A percentile compares a stretch with the other conserved stretches of the same genome.
phyloP scores from a whole-genome alignment of 2,113 vertebrate species.

The Ophiodon elongatus region DNA sequence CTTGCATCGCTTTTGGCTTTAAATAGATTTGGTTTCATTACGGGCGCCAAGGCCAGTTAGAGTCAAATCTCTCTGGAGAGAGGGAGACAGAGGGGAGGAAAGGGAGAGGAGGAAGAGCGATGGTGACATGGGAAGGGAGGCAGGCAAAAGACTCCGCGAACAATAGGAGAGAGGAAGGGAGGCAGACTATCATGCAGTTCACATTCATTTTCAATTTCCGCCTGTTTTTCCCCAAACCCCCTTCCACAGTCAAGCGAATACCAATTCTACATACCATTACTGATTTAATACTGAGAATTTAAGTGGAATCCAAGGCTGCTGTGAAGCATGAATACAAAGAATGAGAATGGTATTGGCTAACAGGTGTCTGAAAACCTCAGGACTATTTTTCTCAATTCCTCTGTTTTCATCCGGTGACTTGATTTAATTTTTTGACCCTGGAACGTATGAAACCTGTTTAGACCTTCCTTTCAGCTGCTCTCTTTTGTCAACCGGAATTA shows the following conservation, averaged over 20 bases:
- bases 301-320: conserved; percentile 68
- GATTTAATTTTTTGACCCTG: conserved; percentile 53
- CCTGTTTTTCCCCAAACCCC: conserved; percentile 74
- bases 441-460: conserved; percentile 8
- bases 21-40: conserved; percentile 89
- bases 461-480: not conserved
- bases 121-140: conserved; percentile 63
- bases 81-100: conserved; percentile 58
- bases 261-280: conserved; percentile 78
- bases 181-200: conserved; percentile 77
- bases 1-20: conserved; percentile 87
- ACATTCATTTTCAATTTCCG: conserved; percentile 82
- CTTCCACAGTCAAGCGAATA: conserved; percentile 66
- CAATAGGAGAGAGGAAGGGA: conserved; percentile 68
- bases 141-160: conserved; percentile 52
- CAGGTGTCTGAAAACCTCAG: conserved; percentile 54
- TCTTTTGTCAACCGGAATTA: conserved; percentile 38
- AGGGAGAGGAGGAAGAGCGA: conserved; percentile 65
- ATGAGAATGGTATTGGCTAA: conserved; percentile 32
- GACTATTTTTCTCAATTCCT: conserved; percentile 47
- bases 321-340: conserved; percentile 65
- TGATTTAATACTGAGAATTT: conserved; percentile 72
- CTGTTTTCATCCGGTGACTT: conserved; percentile 39
- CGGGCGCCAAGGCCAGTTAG: conserved; percentile 85
- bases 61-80: conserved; percentile 84